phyloP scores from a whole-genome alignment of 2,888 invertebrate species.

The Drosophila merina region DNA sequence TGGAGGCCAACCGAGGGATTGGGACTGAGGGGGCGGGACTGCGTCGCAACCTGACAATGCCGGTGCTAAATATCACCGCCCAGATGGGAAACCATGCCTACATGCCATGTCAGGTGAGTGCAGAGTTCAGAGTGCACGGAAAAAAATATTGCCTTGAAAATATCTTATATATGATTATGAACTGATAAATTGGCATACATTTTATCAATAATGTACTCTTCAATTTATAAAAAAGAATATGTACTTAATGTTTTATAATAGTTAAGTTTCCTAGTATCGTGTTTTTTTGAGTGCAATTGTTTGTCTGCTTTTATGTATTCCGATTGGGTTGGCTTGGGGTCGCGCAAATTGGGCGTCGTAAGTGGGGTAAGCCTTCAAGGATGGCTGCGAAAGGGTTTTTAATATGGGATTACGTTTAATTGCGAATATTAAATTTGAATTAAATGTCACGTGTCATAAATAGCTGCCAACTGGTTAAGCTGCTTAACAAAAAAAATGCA shows the following conservation, averaged over 20 bases:
- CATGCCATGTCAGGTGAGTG: constrained; percentile 92
- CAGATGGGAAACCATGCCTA: constrained; percentile 96
- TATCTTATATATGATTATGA: not conserved
- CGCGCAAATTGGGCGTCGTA: constrained; percentile 10
- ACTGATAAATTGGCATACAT: too few species aligned
- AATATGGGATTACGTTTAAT: constrained; percentile 39
- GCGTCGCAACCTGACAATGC: constrained; percentile 71
- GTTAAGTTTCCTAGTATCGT: too few species aligned
- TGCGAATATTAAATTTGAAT: constrained; percentile 41
- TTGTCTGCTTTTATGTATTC: constrained; percentile 2
- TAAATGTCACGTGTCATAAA: constrained; percentile 38
- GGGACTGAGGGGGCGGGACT: constrained; percentile 28
- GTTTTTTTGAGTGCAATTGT: constrained; percentile 1
- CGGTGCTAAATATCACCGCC: constrained; percentile 91
- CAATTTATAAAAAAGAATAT: too few species aligned
- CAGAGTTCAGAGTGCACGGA: not conserved
- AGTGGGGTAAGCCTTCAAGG: constrained; percentile 30
- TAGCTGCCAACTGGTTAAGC: constrained; percentile 25
- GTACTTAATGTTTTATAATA: too few species aligned
- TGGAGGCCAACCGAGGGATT: constrained; percentile 66
- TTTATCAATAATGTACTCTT: too few species aligned
- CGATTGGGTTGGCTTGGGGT: not conserved
- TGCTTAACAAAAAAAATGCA: constrained; percentile 11
- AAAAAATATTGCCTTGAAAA: not conserved
- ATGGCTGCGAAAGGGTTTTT: constrained; percentile 22